These are phyloP conservation scores for Forbesichthys papilliferus DNA, from an alignment of 2,113 vertebrate genomes.

Conservation along the genomic window DNA sequence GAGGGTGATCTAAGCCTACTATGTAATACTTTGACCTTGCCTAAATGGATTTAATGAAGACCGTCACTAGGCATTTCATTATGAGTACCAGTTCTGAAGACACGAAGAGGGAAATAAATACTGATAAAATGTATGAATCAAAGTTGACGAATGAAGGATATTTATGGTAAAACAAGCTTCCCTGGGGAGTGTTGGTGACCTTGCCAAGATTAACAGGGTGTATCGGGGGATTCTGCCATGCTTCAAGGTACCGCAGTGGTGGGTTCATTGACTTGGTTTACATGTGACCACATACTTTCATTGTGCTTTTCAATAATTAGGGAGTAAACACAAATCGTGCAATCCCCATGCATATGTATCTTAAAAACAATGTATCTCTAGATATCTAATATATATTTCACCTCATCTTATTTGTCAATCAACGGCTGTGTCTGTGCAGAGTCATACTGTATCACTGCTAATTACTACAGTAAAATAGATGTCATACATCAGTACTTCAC, in stretches of 20 bases:
- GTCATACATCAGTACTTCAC: no score
- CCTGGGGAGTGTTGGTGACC: constrained; percentile 41
- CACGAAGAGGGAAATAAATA: not conserved
- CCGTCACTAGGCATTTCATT: no score
- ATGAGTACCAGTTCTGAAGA: no score
- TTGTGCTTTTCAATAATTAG: not conserved
- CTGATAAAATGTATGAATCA: not conserved
- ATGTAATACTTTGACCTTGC: not conserved
- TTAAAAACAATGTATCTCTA: constrained; percentile 56
- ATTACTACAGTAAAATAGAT: no score
- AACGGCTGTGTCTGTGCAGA: constrained; percentile 38
- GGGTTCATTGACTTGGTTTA: constrained; percentile 56
- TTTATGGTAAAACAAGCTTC: constrained; percentile 7
- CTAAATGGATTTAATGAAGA: not conserved
- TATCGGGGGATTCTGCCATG: constrained; percentile 55
- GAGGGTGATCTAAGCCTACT: not conserved
- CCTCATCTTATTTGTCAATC: constrained; percentile 61
- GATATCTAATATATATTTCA: constrained; percentile 62
- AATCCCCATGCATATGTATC: not conserved
- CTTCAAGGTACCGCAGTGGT: constrained; percentile 55
- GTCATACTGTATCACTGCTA: no score
- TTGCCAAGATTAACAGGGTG: constrained; percentile 55
- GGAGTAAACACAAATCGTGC: no score
- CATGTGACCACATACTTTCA: constrained; percentile 42
- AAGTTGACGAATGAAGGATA: constrained; percentile 17